phyloP scores from a whole-genome alignment of 2,797 vertebrate species.

The Syngnathus rostellatus region DNA sequence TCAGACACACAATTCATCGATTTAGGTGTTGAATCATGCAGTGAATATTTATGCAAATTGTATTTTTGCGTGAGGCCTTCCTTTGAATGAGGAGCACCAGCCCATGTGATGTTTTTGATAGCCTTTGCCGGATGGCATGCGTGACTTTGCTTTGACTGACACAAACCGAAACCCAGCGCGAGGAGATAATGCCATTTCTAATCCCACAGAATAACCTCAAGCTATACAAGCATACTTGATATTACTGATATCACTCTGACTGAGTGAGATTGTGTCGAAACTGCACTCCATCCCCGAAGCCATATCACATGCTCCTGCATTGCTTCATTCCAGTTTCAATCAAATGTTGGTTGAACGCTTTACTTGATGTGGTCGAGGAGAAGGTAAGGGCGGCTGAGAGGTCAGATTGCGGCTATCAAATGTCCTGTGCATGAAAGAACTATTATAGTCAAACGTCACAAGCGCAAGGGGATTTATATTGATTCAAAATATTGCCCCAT shows the following conservation, averaged over 20 bases:
- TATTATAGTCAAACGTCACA: slow-evolving; percentile 42
- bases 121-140: slow-evolving; percentile 27
- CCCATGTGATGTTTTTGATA: slow-evolving; percentile 22
- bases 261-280: slow-evolving; percentile 47
- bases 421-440: slow-evolving; percentile 48
- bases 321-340: slow-evolving; percentile 92
- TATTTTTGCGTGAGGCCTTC: slow-evolving; percentile 8
- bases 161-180: slow-evolving; percentile 32
- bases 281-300: slow-evolving; percentile 75
- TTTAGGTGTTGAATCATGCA: slow-evolving; percentile 8
- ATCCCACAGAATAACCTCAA: slow-evolving; percentile 54
- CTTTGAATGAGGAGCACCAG: slow-evolving; percentile 14
- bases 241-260: slow-evolving; percentile 51
- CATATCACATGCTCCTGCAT: slow-evolving; percentile 83
- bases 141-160: slow-evolving; percentile 39
- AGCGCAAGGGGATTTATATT: slow-evolving; percentile 35
- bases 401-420: slow-evolving; percentile 42
- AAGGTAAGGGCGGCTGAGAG: slow-evolving; percentile 46
- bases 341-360: slow-evolving; percentile 81
- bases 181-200: slow-evolving; percentile 55
- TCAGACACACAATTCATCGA: slow-evolving; percentile 4
- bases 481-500: slow-evolving; percentile 6
- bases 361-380: slow-evolving; percentile 55
- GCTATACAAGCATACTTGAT: slow-evolving; percentile 60
- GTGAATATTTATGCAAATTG: slow-evolving; percentile 16